phyloP scores from a whole-genome alignment of 1,140 invertebrate species.

The Chrysomallon squamiferum region DNA sequence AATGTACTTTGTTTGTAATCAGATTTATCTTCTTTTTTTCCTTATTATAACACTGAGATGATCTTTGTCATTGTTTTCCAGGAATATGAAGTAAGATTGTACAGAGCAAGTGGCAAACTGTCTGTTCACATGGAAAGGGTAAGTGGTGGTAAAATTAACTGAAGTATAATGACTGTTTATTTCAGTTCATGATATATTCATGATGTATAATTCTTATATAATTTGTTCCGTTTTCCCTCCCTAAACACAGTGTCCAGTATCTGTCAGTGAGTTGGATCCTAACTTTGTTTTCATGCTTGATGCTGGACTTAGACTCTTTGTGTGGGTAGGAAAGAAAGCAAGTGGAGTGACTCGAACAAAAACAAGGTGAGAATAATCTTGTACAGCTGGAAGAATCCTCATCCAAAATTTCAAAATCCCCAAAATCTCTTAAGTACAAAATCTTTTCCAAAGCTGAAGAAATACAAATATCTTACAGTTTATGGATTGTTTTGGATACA shows the following conservation, averaged over 20 bases:
- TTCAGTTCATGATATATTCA: no score
- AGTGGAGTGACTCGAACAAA: constrained; percentile 96
- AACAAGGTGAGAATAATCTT: constrained; percentile 69
- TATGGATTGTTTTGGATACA: no score
- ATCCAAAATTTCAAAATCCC: neutral
- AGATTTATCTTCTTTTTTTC: no score
- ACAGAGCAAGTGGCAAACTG: constrained; percentile 86
- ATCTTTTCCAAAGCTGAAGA: no score
- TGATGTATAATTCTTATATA: no score
- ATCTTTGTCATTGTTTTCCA: constrained; percentile 63
- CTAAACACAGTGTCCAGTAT: constrained; percentile 67
- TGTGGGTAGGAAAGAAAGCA: constrained; percentile 87
- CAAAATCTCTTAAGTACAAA: neutral
- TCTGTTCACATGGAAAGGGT: constrained; percentile 91
- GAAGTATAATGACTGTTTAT: neutral
- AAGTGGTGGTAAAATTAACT: constrained; percentile 19
- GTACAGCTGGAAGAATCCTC: neutral
- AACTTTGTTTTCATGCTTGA: constrained; percentile 93
- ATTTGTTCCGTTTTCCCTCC: no score
- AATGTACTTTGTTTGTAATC: no score
- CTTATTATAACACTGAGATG: no score
- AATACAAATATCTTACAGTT: no score
- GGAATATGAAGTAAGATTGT: constrained; percentile 84
- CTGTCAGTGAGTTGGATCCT: constrained; percentile 80
- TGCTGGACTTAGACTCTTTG: constrained; percentile 82